Base-by-base conservation (phyloP, 2,113 vertebrate species). In the Sinocyclocheilus grahami region DNA sequence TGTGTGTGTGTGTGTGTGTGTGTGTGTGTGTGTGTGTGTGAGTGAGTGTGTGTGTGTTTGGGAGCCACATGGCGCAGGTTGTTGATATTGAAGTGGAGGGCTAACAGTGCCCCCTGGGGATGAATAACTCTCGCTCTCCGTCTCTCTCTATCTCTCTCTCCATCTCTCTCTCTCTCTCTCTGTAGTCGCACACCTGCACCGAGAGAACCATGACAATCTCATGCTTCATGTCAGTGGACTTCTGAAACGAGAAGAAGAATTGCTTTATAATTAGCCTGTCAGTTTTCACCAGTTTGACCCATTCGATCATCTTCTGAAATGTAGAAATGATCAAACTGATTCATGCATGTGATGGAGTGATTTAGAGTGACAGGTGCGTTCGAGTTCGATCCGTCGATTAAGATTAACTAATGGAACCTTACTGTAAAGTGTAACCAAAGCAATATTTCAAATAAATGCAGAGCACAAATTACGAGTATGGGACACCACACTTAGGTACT, bases 101-200 rank as follows among this genome's bases (percentile, higher is more conserved):
- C 92, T 93, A 94, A 94, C 92, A 95, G 89, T 93, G 94, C 94
- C 94, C 93, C 93, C 94, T 94, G 92, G 93, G 93, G 94, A 93
- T 92, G 89, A 91, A 76, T 92, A 63, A 86, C 83, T 71, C 84
- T 11, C 42, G 20, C 85, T 33, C 30, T 33, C 30, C 30, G 30
- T 33, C 84, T 11, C 71, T 39, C 79, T 76, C 78, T 85, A 39
- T 8, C 74, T 67, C 63, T 46, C 78, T 14, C 39, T 67, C 27
- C 27, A 27, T 27, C 16, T 33, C 18, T 82, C 60, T 69, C 71
- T 83, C 46, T 48, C 46, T 48, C 10, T 65, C 78, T 69, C 76
- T 37, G 3, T 51, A 69, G 14, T 42, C 37, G 37, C 84, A 86
- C 87, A 89, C 89, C 89, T 88, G 87, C 75, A 86, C 80, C 14